Percentiles rank a stretch among this genome's conserved stretches.
These are phyloP conservation scores for Acanthurus leucopareius DNA, from an alignment of 2,797 vertebrate genomes.

Conservation along the genomic window DNA sequence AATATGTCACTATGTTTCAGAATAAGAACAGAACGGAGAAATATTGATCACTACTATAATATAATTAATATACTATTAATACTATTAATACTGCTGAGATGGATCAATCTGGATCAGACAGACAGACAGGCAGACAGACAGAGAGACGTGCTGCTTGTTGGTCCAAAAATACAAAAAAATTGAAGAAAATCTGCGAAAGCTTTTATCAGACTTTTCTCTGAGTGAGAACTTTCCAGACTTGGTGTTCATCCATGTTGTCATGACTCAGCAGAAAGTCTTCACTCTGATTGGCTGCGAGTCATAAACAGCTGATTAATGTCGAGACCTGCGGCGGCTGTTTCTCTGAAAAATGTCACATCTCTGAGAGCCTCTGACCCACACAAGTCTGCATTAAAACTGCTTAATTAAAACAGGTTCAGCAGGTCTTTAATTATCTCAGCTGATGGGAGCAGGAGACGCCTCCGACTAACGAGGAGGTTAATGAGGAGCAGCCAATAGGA, in stretches of 20 bases:
- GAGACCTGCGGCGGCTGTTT: slow-evolving; percentile 16
- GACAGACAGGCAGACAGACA: too few relatives aligned
- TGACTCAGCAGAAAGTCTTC: slow-evolving; percentile 21
- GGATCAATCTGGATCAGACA: too few relatives aligned
- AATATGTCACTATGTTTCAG: too few relatives aligned
- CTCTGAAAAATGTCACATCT: neutral
- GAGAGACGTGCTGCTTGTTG: too few relatives aligned
- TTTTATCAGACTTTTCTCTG: neutral
- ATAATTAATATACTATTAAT: too few relatives aligned
- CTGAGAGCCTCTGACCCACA: neutral
- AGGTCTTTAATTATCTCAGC: slow-evolving; percentile 53
- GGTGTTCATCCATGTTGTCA: neutral
- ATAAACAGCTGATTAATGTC: slow-evolving; percentile 26
- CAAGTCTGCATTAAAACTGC: neutral
- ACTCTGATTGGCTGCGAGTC: neutral
- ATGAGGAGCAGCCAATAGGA: slow-evolving; percentile 56
- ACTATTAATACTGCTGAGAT: too few relatives aligned
- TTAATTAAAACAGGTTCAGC: slow-evolving; percentile 55
- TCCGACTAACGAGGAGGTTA: slow-evolving; percentile 31
- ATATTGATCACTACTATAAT: too few relatives aligned
- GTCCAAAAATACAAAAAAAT: neutral
- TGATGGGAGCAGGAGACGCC: neutral
- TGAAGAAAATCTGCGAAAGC: neutral
- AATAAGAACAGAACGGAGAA: too few relatives aligned
- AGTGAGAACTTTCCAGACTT: slow-evolving; percentile 16